Conservation (phyloP, 2,113 vertebrate genomes). For the Thymallus thymallus region DNA sequence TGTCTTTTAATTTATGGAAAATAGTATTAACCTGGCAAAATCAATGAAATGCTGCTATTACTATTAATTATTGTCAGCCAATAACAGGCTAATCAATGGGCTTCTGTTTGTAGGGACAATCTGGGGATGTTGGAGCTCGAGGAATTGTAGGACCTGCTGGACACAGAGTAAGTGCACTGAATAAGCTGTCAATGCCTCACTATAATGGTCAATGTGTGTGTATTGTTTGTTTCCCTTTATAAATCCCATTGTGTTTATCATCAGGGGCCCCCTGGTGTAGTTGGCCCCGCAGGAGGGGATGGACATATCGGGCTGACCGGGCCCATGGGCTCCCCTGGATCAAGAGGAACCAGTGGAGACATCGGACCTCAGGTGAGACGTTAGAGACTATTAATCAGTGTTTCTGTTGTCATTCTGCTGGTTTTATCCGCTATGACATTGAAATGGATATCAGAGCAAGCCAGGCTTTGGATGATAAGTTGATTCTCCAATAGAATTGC, state of each 20-base stretch:
- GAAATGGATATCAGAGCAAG: neutral
- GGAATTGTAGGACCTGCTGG: constrained; percentile 93
- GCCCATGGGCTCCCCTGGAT: constrained; percentile 87
- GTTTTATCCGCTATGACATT: neutral
- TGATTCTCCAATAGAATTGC: too few species aligned
- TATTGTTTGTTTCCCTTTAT: neutral
- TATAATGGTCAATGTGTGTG: neutral
- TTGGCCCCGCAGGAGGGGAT: constrained; percentile 92
- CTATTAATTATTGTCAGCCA: too few species aligned
- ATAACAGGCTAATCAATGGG: neutral
- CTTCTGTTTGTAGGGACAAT: constrained; percentile 76
- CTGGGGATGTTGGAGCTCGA: constrained; percentile 83
- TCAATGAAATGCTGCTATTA: too few species aligned
- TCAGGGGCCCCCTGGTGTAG: constrained; percentile 90
- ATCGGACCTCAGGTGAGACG: constrained; percentile 85
- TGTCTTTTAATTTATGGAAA: too few species aligned
- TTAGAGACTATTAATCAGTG: neutral
- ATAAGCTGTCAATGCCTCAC: neutral
- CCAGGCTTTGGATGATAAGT: too few species aligned
- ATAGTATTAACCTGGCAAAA: too few species aligned
- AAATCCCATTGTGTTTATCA: neutral
- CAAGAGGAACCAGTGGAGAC: constrained; percentile 86
- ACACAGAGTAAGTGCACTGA: constrained; percentile 79
- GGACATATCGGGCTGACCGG: constrained; percentile 84
- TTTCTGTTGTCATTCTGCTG: neutral